Conservation (phyloP, 2,113 vertebrate species). For the Callithrix jacchus region DNA sequence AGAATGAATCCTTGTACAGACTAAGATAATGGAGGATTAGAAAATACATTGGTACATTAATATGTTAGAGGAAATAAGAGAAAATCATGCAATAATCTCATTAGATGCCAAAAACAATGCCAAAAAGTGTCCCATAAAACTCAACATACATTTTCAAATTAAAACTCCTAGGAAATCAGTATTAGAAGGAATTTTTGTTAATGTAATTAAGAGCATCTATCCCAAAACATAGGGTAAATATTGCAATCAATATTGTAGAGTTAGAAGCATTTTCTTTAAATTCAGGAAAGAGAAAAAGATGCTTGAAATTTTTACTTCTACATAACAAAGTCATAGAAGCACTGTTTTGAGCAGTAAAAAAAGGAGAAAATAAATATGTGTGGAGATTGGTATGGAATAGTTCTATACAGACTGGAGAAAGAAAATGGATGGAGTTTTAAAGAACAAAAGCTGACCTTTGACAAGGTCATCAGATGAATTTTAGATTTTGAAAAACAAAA, state of each 20-base stretch:
- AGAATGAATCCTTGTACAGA: background rate
- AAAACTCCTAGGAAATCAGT: background rate
- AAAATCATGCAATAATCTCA: background rate
- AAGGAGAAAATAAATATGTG: background rate
- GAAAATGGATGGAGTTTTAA: background rate
- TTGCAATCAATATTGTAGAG: background rate
- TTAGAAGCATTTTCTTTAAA: constrained; percentile 14
- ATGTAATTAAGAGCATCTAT: background rate
- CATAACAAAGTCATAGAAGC: background rate
- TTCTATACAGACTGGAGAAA: background rate
- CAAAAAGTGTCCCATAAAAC: background rate
- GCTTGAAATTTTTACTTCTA: background rate
- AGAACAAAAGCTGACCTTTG: background rate
- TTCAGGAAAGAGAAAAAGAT: background rate
- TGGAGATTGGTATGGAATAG: background rate
- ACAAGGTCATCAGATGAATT: background rate
- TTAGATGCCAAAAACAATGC: background rate
- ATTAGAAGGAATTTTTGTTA: background rate
- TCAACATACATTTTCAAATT: background rate
- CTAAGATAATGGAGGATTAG: background rate
- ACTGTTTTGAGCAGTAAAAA: background rate
- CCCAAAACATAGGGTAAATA: background rate
- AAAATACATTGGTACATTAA: background rate
- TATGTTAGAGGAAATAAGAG: background rate
- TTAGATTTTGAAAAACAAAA: background rate